These are phyloP conservation scores for Eurosta solidaginis DNA, from an alignment of 1,140 invertebrate genomes.

Conservation along the genomic window DNA sequence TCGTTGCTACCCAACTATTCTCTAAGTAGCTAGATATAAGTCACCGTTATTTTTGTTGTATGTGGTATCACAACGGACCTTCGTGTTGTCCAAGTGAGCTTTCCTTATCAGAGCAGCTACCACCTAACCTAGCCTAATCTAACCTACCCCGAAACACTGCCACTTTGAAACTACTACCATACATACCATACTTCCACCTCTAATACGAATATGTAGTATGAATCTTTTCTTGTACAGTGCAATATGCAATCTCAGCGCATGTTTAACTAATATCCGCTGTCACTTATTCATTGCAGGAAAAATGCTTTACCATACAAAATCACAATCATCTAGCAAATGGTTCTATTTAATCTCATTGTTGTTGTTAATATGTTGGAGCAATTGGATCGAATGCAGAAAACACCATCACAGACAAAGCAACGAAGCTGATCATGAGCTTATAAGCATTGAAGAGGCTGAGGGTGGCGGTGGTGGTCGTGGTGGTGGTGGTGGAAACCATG, in stretches of 20 bases:
- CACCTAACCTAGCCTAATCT: too few species aligned
- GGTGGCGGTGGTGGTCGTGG: neutral
- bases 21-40: too few species aligned
- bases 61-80: too few species aligned
- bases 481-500: neutral
- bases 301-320: slow-evolving; percentile 44
- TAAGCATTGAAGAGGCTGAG: neutral
- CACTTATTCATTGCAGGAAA: slow-evolving; percentile 38
- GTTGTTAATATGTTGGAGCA: slow-evolving; percentile 47
- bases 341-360: slow-evolving; percentile 53
- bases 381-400: slow-evolving; percentile 47
- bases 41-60: too few species aligned
- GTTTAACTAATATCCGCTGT: slow-evolving; percentile 33
- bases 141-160: too few species aligned
- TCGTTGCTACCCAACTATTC: too few species aligned
- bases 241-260: slow-evolving; percentile 33
- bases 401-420: slow-evolving; percentile 40
- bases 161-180: too few species aligned
- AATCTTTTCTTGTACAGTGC: too few species aligned
- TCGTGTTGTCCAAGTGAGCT: too few species aligned
- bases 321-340: slow-evolving; percentile 51
- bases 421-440: slow-evolving; percentile 40
- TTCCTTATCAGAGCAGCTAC: too few species aligned
- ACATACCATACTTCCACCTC: too few species aligned
- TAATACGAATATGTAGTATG: too few species aligned